Base-by-base conservation (phyloP, 1,140 invertebrate species). In the Papilio polytes region DNA sequence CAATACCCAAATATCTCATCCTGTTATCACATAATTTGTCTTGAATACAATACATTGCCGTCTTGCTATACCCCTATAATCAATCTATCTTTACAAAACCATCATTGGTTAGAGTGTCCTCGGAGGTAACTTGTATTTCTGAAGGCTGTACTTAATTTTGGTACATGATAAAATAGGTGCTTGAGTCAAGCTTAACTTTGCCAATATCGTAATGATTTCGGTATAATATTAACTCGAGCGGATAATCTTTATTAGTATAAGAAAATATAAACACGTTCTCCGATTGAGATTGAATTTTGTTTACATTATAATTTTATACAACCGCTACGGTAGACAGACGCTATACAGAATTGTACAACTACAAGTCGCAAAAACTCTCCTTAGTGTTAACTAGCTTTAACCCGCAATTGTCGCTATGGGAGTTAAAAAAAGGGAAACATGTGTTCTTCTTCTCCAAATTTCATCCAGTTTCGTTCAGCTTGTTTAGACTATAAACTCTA, bases 161-260 rank as follows among this genome's bases (percentile, higher is more conserved):
- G 76, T 48, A 48, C n/a, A 53, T 48, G 44, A 63, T n/a, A 73
- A 80, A 80, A 78, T 81, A 81, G 70, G 74, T 85, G 78, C 82
- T 85, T 84, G 73, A 87, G 83, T 84, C 80, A 83, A 87, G 81
- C 85, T 84, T 81, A 80, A 87, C 81, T 89, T 88, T 80, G 81
- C 80, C 81, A 83, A 87, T 87, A 84, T 82, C 84, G 74, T 85
- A 83, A 85, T 84, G 83, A 87, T 84, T 83, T 79, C 53, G 81
- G 83, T 86, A 86, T 86, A 81, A 89, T 84, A 85, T 83, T 86
- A 85, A 81, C 84, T 81, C 80, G 66, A 84, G 81, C 83, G 85
- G 74, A 80, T 83, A 85, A 78, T 80, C 78, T 81, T 53, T 31
- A 73, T 72, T 80, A 77, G 66, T 22, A 56, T 56, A 56, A 20